Evolutionary conservation across 2,888 invertebrate genomes (phyloP).

Genomic region (Drosophila helvetica): DNA sequence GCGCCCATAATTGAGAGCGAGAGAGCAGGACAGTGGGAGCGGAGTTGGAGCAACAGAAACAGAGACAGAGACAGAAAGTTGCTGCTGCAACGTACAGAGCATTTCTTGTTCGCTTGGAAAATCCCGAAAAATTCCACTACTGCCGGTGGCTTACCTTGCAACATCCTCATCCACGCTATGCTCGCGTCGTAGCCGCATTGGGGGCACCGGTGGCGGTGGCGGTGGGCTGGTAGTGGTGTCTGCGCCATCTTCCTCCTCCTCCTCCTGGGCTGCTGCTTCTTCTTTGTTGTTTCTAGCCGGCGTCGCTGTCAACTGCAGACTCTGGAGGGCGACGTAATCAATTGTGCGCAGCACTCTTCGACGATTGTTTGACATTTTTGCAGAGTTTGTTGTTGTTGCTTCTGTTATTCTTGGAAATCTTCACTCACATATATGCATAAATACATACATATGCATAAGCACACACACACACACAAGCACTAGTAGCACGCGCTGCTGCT

Average conservation of each 20-base stretch:
- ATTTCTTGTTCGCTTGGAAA: slow-evolving; percentile 39
- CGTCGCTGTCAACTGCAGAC: slow-evolving; percentile 45
- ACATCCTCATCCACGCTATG: slow-evolving; percentile 69
- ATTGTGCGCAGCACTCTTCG: slow-evolving; percentile 68
- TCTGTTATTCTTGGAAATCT: slow-evolving; percentile 62
- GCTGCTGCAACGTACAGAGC: slow-evolving; percentile 16
- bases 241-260: slow-evolving; percentile 24
- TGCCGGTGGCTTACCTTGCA: slow-evolving; percentile 63
- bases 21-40: slow-evolving; percentile 13
- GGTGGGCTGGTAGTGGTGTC: slow-evolving; percentile 16
- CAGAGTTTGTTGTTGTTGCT: slow-evolving; percentile 35
- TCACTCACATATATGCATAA: slow-evolving; percentile 30
- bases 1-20: neutral
- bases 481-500: slow-evolving; percentile 34
- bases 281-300: slow-evolving; percentile 34
- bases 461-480: slow-evolving; percentile 32
- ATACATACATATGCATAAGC: slow-evolving; percentile 16
- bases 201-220: slow-evolving; percentile 49
- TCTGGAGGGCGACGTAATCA: slow-evolving; percentile 67
- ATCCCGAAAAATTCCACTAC: slow-evolving; percentile 32
- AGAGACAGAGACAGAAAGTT: slow-evolving; percentile 7
- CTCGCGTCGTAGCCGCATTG: slow-evolving; percentile 63
- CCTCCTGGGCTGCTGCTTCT: slow-evolving; percentile 27
- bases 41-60: slow-evolving; percentile 2
- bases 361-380: slow-evolving; percentile 67